Evolutionary conservation across 2,888 invertebrate genomes (phyloP).

Genomic region (Tetheella fluctuosa): DNA sequence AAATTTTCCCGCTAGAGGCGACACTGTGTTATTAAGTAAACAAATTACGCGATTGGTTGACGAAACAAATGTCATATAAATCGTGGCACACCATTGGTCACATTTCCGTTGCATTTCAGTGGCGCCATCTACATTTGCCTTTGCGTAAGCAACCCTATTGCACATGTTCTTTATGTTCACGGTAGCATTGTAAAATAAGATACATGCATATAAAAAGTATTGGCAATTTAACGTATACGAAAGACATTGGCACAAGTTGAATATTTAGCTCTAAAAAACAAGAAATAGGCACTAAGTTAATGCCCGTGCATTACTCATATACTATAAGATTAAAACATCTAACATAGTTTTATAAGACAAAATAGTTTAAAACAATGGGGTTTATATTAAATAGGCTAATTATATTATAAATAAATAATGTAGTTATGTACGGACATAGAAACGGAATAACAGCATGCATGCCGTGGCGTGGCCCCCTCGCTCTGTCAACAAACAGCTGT

Average conservation of each 20-base stretch:
- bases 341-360: neutral
- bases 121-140: no score
- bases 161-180: neutral
- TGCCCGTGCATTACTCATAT: slow-evolving; percentile 24
- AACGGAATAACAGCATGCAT: slow-evolving; percentile 40
- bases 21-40: no score
- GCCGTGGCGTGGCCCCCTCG: slow-evolving; percentile 63
- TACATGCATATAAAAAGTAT: slow-evolving; percentile 34
- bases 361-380: slow-evolving; percentile 16
- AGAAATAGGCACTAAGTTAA: slow-evolving; percentile 48
- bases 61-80: no score
- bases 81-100: no score
- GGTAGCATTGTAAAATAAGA: neutral
- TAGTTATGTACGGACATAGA: slow-evolving; percentile 37
- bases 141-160: no score
- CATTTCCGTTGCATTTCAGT: no score
- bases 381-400: slow-evolving; percentile 9
- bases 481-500: slow-evolving; percentile 64
- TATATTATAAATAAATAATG: slow-evolving; percentile 7
- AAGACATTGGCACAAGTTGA: slow-evolving; percentile 72
- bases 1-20: no score
- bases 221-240: slow-evolving; percentile 41
- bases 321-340: neutral
- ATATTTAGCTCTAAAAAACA: slow-evolving; percentile 58
- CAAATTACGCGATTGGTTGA: no score